Conservation (phyloP, 2,888 invertebrate genomes). For the Spilarctia lutea region DNA sequence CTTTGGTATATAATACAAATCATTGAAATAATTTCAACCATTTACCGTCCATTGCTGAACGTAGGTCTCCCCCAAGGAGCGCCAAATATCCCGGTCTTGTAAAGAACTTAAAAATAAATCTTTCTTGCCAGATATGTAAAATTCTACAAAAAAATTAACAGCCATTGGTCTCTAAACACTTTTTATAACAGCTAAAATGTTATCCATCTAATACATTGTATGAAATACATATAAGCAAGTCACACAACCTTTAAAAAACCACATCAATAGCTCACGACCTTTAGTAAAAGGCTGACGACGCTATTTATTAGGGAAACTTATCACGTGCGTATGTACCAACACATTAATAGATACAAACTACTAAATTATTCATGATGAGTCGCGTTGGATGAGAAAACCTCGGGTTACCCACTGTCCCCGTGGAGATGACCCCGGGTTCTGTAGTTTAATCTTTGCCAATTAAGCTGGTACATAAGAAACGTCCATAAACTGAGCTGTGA, state of each 20-base stretch:
- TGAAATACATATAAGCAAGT: background rate
- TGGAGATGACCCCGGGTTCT: slow-evolving; percentile 50
- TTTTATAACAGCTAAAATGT: background rate
- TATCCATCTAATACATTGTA: background rate
- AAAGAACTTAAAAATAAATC: background rate
- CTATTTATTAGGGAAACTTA: slow-evolving; percentile 42
- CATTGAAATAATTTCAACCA: too few relatives aligned
- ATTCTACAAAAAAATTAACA: background rate
- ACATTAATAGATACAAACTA: slow-evolving; percentile 55
- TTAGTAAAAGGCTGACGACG: slow-evolving; percentile 19
- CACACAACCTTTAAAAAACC: slow-evolving; percentile 9
- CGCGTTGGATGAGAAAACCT: slow-evolving; percentile 45
- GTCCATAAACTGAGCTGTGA: slow-evolving; percentile 33
- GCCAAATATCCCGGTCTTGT: too few relatives aligned
- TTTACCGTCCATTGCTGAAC: too few relatives aligned
- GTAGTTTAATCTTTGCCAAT: slow-evolving; percentile 57
- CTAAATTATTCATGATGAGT: slow-evolving; percentile 60
- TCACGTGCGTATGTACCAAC: slow-evolving; percentile 52
- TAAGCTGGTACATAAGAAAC: slow-evolving; percentile 41
- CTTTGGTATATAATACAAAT: too few relatives aligned
- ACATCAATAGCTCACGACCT: slow-evolving; percentile 30
- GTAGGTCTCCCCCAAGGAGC: too few relatives aligned
- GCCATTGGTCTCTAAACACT: too few relatives aligned
- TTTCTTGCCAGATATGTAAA: background rate
- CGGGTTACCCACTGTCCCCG: slow-evolving; percentile 39